Percentiles rank a stretch among this genome's conserved stretches.
phyloP scores from a whole-genome alignment of 2,797 vertebrate species.

The Esox masquinongy region DNA sequence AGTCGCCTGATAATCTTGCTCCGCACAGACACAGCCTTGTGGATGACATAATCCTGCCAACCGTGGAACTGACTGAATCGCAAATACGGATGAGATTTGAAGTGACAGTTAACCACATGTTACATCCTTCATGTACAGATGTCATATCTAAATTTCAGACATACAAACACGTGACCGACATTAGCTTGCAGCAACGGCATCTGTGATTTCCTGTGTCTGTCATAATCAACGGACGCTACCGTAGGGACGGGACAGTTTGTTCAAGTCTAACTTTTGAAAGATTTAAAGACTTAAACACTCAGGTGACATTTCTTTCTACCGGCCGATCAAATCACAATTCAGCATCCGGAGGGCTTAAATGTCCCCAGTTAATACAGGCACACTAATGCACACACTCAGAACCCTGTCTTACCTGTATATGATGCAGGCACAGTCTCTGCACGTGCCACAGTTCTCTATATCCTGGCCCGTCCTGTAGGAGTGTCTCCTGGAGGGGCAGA shows the following conservation, averaged over 20 bases:
- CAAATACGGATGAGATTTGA: conserved; percentile 53
- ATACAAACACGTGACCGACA: background rate
- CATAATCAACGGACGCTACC: too few relatives aligned
- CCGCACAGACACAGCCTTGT: conserved; percentile 44
- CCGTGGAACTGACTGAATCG: conserved; percentile 51
- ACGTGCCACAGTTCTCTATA: conserved; percentile 87
- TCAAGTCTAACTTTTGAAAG: too few relatives aligned
- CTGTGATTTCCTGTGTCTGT: too few relatives aligned
- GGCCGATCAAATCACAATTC: too few relatives aligned
- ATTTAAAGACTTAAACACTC: too few relatives aligned
- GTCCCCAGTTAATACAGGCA: background rate
- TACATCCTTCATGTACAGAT: conserved; percentile 8
- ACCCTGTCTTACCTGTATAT: conserved; percentile 82
- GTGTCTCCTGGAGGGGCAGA: conserved; percentile 77
- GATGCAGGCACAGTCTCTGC: conserved; percentile 89
- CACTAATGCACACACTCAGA: background rate
- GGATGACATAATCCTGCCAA: conserved; percentile 47
- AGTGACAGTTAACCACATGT: conserved; percentile 56
- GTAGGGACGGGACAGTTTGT: too few relatives aligned
- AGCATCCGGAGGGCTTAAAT: background rate
- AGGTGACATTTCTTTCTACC: too few relatives aligned
- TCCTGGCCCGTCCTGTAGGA: conserved; percentile 86
- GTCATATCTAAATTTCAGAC: background rate
- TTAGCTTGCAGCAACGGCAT: too few relatives aligned
- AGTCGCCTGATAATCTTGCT: conserved; percentile 25